phyloP scores from a whole-genome alignment of 2,797 vertebrate species.

The Aphelocoma californica region DNA sequence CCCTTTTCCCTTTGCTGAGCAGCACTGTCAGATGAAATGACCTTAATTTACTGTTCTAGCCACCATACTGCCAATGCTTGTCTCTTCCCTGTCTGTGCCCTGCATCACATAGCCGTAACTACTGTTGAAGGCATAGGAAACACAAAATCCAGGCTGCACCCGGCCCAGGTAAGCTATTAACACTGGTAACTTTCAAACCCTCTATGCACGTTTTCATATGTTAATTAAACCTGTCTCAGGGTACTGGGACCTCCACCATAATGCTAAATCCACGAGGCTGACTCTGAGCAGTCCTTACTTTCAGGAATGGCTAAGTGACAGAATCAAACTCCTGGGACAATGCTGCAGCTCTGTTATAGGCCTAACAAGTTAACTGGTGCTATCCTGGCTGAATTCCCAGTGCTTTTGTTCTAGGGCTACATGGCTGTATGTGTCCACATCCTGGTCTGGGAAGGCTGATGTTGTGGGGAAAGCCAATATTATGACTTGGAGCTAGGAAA shows the following conservation, averaged over 20 bases:
- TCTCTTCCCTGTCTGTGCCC: conserved; percentile 87
- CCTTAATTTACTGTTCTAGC: conserved; percentile 76
- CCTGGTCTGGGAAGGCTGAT: not conserved
- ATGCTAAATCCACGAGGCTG: not conserved
- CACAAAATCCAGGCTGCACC: conserved; percentile 82
- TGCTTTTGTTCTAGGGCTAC: not conserved
- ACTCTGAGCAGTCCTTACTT: not conserved
- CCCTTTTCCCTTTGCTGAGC: not conserved
- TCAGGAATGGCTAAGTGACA: not conserved
- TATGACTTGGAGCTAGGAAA: not conserved
- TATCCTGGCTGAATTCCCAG: not conserved
- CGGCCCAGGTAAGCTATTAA: conserved; percentile 78
- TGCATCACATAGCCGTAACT: conserved; percentile 86
- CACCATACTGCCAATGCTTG: conserved; percentile 90
- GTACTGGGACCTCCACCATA: not conserved
- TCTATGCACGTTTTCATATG: not conserved
- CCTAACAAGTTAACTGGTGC: not conserved
- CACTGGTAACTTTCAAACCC: not conserved
- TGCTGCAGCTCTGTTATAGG: not conserved
- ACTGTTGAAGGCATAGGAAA: conserved; percentile 87
- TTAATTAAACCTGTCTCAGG: not conserved
- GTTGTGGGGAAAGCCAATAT: not conserved
- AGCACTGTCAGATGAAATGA: not conserved
- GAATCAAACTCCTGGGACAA: not conserved
- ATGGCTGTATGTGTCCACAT: not conserved